Conservation (phyloP, 2,113 vertebrate species). For the Mellivora capensis region DNA sequence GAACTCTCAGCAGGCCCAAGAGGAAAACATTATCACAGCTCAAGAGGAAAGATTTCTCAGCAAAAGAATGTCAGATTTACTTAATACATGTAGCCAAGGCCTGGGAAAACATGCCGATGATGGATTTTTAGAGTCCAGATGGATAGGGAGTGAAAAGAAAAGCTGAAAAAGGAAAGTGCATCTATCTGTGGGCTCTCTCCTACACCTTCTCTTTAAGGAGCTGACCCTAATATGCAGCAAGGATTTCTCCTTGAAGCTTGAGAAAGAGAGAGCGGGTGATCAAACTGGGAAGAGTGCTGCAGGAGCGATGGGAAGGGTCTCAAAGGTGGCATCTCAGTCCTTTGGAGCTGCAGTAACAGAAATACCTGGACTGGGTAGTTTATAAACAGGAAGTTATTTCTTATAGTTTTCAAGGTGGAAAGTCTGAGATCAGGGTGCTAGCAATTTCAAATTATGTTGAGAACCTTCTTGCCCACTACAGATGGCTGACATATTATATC, state of each 20-base stretch:
- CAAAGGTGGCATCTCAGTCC: background rate
- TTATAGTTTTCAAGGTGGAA: background rate
- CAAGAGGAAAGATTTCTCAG: background rate
- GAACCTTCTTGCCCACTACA: background rate
- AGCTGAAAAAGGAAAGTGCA: background rate
- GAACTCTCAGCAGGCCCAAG: background rate
- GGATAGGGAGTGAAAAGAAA: background rate
- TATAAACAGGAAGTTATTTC: background rate
- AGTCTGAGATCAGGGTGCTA: background rate
- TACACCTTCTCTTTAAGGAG: background rate
- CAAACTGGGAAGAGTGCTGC: background rate
- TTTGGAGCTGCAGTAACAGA: background rate
- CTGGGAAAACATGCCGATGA: background rate
- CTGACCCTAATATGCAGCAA: background rate
- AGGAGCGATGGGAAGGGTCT: background rate
- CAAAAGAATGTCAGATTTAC: background rate
- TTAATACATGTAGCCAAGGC: background rate
- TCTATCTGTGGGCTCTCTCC: too few relatives aligned
- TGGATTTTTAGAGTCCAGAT: background rate
- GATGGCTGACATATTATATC: background rate
- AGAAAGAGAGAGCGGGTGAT: background rate
- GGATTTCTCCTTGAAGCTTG: background rate
- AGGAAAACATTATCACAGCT: background rate
- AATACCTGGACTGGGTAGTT: background rate
- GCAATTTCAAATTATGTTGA: background rate